These are phyloP conservation scores for Ceratoteleas bidentatus DNA, from an alignment of 1,140 invertebrate genomes.

Conservation along the genomic window DNA sequence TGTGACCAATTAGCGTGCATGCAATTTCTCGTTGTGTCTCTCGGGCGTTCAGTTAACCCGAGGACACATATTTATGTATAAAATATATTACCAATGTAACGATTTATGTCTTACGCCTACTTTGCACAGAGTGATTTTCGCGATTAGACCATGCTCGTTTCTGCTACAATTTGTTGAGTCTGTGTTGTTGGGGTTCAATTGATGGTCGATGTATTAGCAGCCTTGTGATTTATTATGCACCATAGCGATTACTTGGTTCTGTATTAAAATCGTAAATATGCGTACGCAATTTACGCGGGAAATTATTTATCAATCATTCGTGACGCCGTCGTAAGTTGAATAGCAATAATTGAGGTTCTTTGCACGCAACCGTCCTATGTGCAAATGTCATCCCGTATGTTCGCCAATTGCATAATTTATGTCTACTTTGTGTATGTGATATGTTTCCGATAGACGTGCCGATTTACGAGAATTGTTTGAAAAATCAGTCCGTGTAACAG, in stretches of 20 bases:
- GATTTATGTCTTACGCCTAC: constrained; percentile 40
- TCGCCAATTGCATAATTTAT: constrained; percentile 38
- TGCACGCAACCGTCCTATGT: constrained; percentile 24
- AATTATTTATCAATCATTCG: constrained; percentile 40
- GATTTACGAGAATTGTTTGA: constrained; percentile 33
- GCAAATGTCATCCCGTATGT: constrained; percentile 27
- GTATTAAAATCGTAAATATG: constrained; percentile 26
- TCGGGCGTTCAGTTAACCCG: constrained; percentile 22
- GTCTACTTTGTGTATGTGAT: constrained; percentile 46
- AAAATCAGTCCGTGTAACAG: constrained; percentile 55
- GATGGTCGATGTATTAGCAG: constrained; percentile 40
- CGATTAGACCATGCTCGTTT: constrained; percentile 18
- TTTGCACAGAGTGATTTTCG: constrained; percentile 55
- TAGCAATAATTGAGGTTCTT: constrained; percentile 36
- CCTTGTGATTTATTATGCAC: constrained; percentile 44
- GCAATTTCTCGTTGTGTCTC: constrained; percentile 37
- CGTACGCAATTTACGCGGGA: constrained; percentile 12
- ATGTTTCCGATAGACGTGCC: constrained; percentile 33
- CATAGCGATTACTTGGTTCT: constrained; percentile 30
- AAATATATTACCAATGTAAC: constrained; percentile 34
- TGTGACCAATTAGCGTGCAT: constrained; percentile 49
- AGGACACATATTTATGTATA: constrained; percentile 42
- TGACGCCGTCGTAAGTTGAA: constrained; percentile 31
- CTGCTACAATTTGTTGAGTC: constrained; percentile 7
- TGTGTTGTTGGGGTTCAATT: constrained; percentile 22